Evolutionary conservation across 2,797 vertebrate genomes (phyloP).

Genomic region (Artibeus lituratus): DNA sequence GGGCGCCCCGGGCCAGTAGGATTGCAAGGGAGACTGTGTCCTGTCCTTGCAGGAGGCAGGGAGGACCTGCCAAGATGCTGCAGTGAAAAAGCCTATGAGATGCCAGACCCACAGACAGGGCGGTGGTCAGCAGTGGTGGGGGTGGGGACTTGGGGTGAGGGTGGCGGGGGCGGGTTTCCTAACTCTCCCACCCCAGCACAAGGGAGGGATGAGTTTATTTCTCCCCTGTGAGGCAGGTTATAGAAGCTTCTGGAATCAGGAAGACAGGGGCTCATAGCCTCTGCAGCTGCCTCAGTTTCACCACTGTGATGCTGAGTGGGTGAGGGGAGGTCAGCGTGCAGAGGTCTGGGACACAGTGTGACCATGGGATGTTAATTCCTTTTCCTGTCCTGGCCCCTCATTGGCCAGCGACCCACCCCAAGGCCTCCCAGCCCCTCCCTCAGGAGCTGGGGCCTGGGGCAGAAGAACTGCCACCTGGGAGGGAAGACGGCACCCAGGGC

Average conservation of each 20-base stretch:
- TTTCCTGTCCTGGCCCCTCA: background rate
- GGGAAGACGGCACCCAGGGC: background rate
- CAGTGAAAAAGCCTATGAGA: background rate
- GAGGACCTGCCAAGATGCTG: background rate
- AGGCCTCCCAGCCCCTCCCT: background rate
- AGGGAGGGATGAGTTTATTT: background rate
- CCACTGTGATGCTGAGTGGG: background rate
- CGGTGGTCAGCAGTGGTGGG: background rate
- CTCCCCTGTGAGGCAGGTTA: background rate
- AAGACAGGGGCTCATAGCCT: conserved; percentile 24
- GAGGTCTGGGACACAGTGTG: rapidly evolving
- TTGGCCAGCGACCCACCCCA: background rate
- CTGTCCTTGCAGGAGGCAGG: background rate
- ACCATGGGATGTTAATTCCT: background rate
- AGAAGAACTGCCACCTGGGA: background rate
- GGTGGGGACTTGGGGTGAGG: rapidly evolving
- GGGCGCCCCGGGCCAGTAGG: background rate
- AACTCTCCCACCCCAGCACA: background rate
- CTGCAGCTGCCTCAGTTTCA: background rate
- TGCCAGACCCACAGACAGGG: rapidly evolving
- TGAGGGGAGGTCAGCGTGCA: rapidly evolving
- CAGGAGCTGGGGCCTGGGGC: too few species aligned
- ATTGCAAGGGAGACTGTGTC: background rate
- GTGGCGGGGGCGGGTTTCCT: background rate
- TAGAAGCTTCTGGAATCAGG: background rate